These are phyloP conservation scores for Mesorhabditis spiculigera DNA, from an alignment of 2,888 invertebrate genomes.

Conservation along the genomic window DNA sequence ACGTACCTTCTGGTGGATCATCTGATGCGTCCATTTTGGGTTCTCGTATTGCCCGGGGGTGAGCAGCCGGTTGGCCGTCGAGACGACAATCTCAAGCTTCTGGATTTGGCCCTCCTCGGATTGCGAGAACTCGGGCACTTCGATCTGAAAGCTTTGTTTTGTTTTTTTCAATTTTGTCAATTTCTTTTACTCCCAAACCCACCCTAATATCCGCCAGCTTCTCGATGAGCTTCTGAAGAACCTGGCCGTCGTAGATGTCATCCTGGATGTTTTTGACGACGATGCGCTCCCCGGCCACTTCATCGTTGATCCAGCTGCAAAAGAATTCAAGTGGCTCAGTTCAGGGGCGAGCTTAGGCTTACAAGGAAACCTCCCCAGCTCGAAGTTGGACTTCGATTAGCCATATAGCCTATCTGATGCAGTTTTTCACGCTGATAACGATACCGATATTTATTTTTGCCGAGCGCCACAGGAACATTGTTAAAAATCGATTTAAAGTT, in stretches of 20 bases:
- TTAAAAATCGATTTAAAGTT: too few relatives aligned
- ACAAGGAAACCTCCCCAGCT: too few relatives aligned
- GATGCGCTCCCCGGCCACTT: conserved; percentile 88
- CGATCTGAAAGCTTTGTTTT: conserved; percentile 72
- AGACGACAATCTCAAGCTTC: conserved; percentile 80
- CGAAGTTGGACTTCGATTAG: too few relatives aligned
- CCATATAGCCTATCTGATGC: too few relatives aligned
- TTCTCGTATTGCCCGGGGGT: conserved; percentile 67
- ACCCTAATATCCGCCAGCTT: conserved; percentile 52
- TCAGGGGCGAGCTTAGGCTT: neutral
- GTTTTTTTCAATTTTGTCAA: conserved; percentile 6
- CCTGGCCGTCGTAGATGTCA: conserved; percentile 95
- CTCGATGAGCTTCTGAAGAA: conserved; percentile 71
- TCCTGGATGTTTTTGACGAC: conserved; percentile 91
- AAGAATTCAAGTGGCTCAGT: neutral
- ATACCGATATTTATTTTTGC: too few relatives aligned
- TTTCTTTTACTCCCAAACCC: neutral
- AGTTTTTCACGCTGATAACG: too few relatives aligned
- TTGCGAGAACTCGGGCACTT: conserved; percentile 96
- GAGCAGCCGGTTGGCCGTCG: conserved; percentile 78
- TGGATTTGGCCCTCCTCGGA: conserved; percentile 95
- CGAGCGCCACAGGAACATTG: too few relatives aligned
- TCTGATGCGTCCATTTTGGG: conserved; percentile 91
- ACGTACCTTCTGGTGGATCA: conserved; percentile 78
- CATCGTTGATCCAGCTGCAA: conserved; percentile 92